Evolutionary conservation across 92 coral and sea anemone genomes (phyloP), one percentile per base, ranked within the genome.

Genomic region (Montipora capitata): DNA sequence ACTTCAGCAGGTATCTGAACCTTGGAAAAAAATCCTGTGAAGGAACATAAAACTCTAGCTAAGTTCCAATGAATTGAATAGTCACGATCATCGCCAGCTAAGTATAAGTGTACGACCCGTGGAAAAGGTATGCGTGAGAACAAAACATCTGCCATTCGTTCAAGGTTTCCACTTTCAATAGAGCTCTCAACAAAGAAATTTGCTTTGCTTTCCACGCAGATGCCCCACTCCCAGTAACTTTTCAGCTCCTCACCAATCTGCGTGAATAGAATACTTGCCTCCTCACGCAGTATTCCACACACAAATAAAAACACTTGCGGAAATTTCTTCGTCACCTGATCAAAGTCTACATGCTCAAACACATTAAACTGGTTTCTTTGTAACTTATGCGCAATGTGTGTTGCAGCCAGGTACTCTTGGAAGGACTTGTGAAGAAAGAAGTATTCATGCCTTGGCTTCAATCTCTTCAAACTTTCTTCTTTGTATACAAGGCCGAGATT

Each of bases 391-490:
- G 76, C 59, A 72, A 72, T 15, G 44, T 42, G 15, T 3, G 3
- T 0, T 0, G 76, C 76, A 0, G 76, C 76, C 3, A 72, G 20
- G 2, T 15, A 72, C 76, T 69, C 74, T 11, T 69, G 74, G 7
- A 69, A 69, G 7, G 45, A 7, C 13, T 69, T 69, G 49, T 69
- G 76, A 43, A 72, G 57, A 72, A 72, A 72, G 44, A 4, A n/a
- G 14, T 72, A 72, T 16, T 72, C 76, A 43, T 72, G 39, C 0
- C 9, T 0, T 4, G 76, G 59, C 2, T 40, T 44, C 4, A 72
- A 10, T 35, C 39, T 72, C 76, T 72, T 72, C 56, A 72, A 0
- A 72, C 76, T 72, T 13, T 15, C 76, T 10, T 72, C 76, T 48
- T 72, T 72, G 39, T 13, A 72, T 13, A 72, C 20, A 42, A 72